Base-by-base conservation (phyloP, 2,888 invertebrate species). In the Hylaea fasciaria region DNA sequence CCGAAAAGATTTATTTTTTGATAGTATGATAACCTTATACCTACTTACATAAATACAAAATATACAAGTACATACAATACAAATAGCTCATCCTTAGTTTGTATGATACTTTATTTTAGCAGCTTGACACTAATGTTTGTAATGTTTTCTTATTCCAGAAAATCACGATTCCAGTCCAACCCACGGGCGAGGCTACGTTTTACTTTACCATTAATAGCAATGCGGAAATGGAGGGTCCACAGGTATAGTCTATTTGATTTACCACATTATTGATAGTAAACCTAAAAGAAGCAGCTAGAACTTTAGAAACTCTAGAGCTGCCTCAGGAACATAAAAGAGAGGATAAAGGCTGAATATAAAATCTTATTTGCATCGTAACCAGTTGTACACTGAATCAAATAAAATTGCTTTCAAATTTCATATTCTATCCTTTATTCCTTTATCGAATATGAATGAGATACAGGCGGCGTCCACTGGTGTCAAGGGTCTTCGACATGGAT, bases 151-250 rank as follows among this genome's bases (percentile, higher is more conserved):
- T 66, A 79, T 94, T 93, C 67, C 94, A 95, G 95, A 95, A 95
- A 93, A 94, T 96, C 87, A 95, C 95, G 78, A 95, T 96, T 90
- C 96, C 96, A 86, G 94, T 93, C 96, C 96, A 82, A 93, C 93
- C 75, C 89, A 87, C 87, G 75, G 83, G 86, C 73, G 91, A 91
- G 77, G 86, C 90, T 93, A 85, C 93, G 87, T 87, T 97, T 96
- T 93, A 95, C 94, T 92, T 97, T 96, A 95, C 95, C 88, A 94
- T 97, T 87, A 95, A 96, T 80, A 94, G 94, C 80, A 95, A 96
- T 88, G 94, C 95, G 78, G 96, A 96, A 87, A 95, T 95, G 92
- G 97, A 97, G 89, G 95, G 95, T 83, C 95, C 95, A 79, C 96
- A 96, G 92, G 93, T 92, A 82, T 73, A 61, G 0, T 35, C 0